phyloP scores from a whole-genome alignment of 2,113 vertebrate genomes.

The Rhabdomys dilectus region DNA sequence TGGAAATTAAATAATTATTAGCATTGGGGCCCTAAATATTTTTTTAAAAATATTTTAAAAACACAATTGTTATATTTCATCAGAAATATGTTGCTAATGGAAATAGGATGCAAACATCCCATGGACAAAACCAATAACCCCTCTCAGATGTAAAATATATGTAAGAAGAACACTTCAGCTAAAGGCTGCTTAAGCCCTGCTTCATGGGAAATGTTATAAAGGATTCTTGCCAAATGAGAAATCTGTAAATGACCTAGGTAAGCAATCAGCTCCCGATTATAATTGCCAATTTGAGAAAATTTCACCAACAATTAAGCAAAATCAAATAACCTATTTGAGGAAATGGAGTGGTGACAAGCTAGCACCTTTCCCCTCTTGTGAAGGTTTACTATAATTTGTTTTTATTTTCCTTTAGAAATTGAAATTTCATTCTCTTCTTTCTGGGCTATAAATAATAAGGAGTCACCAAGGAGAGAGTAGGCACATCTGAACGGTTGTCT shows the following conservation, averaged over 20 bases:
- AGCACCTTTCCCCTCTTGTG: slow-evolving; percentile 32
- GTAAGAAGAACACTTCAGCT: slow-evolving; percentile 48
- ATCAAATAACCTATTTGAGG: slow-evolving; percentile 81
- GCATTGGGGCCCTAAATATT: slow-evolving; percentile 37
- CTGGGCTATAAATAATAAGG: slow-evolving; percentile 42
- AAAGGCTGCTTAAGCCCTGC: slow-evolving; percentile 52
- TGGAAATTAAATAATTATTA: slow-evolving; percentile 29
- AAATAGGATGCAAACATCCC: slow-evolving; percentile 50
- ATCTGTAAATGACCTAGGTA: slow-evolving; percentile 82
- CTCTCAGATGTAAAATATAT: slow-evolving; percentile 31
- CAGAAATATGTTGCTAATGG: background rate
- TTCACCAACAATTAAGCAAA: slow-evolving; percentile 87
- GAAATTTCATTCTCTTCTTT: slow-evolving; percentile 30
- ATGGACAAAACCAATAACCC: slow-evolving; percentile 59
- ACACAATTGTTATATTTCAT: slow-evolving; percentile 41
- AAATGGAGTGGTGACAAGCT: slow-evolving; percentile 66
- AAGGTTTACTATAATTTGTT: slow-evolving; percentile 67
- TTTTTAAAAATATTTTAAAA: slow-evolving; percentile 10
- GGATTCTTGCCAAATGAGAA: slow-evolving; percentile 76
- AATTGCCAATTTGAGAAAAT: slow-evolving; percentile 86
- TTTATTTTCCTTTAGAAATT: slow-evolving; percentile 24
- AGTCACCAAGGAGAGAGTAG: background rate
- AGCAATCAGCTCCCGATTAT: slow-evolving; percentile 82
- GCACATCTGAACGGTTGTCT: background rate
- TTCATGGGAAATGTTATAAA: slow-evolving; percentile 70